Base-by-base conservation (phyloP, 2,797 vertebrate species). In the Bucorvus abyssinicus region DNA sequence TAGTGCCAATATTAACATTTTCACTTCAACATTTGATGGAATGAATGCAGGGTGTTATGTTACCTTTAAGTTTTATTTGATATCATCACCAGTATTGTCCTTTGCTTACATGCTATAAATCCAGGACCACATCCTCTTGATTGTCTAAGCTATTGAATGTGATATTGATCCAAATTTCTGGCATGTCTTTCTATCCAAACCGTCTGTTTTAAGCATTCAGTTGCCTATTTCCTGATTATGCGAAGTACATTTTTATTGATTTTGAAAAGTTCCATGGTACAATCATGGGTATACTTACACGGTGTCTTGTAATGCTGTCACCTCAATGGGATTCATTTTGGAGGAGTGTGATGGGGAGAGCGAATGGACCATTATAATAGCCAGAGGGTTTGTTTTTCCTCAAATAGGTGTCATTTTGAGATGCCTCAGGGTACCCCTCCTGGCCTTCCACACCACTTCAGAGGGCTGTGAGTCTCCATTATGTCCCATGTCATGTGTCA, bases 401-500 rank as follows among this genome's bases (percentile, higher is more conserved):
- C 50, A 57, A 10, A 10, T 3, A 47, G 38, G 11, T 1, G 50
- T 26, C 27, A 10, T 3, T 65, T 65, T 53, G 26, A n/a, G 38
- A 21, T 64, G 61, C 38, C n/a, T 53, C 49, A 8, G 63, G 13
- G 17, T 9, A 47, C 53, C 36, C 45, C 14, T 50, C 12, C 36
- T 18, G 36, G 71, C 61, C 32, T 57, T 52, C 49, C 5, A 2
- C n/a, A 16, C 30, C 1, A 5, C 32, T 69, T 56, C 20, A 47
- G 64, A 40, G 61, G 40, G 40, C 36, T 81, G 4, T 8, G 22
- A 84, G 49, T 57, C 45, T 74, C 26, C 22, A 2, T 13, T 0
- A 0, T 36, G 79, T 59, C 74, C 57, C 30, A 4, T 2, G 19
- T 59, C 67, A 30, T 0, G 0, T 10, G 14, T 20, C 7, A 21